Evolutionary conservation across 2,888 invertebrate genomes (phyloP), one percentile per base, ranked within the genome.

Genomic region (Zygaena filipendulae): DNA sequence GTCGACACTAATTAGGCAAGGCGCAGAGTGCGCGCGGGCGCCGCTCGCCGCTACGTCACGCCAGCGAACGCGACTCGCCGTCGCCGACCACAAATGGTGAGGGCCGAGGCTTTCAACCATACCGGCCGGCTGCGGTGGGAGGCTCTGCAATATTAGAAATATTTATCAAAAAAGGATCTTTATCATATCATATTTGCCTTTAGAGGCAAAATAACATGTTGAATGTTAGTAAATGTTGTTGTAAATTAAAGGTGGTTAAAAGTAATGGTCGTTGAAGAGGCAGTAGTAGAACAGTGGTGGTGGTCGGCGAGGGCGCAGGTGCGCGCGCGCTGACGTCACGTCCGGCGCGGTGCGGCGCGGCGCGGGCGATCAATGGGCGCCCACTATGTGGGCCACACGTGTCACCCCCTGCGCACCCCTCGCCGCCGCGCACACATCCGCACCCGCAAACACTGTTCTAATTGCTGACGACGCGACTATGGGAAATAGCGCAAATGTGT

Each of bases 371-470:
- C 64, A 64, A 69, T 69, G 70, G 60, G 56, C 57, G 56, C 56
- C 47, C 59, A 53, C 55, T 64, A 72, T 74, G 68, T 72, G 69
- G 71, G 72, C 59, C 74, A 75, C 77, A 74, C 75, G 75, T 77
- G 75, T 67, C 70, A 50, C 47, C 46, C 40, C 40, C 51, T 45
- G n/a, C n/a, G n/a, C n/a, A n/a, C 49, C 41, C 47, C 32, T 38
- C 34, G 39, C 29, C 30, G 32, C 35, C 29, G 35, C 43, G 38
- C 38, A 32, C 43, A 32, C 49, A 41, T 51, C 46, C 57, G 47
- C 56, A 56, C 52, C 50, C 49, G 54, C 58, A 47, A 56, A 58
- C 58, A 46, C 51, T 59, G 66, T 52, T 67, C 64, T 71, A 72
- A 74, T 74, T 69, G 66, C 70, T 62, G 61, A 67, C 67, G 63